Conservation (phyloP, 2,797 vertebrate genomes). For the Karalla daura region DNA sequence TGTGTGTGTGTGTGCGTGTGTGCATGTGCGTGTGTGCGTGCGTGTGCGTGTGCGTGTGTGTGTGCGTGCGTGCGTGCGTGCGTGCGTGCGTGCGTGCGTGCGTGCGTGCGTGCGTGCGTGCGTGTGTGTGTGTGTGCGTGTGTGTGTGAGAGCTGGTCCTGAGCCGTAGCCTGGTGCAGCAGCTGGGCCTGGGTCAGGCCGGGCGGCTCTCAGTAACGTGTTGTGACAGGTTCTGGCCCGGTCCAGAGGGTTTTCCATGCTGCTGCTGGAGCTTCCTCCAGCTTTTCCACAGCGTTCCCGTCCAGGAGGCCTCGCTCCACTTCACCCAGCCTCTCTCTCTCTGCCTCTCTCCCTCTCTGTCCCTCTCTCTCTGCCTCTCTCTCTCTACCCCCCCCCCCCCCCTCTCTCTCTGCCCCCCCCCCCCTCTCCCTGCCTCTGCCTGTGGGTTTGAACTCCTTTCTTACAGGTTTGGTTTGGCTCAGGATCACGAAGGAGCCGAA, state of each 20-base stretch:
- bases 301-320: slow-evolving; percentile 31
- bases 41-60: too few relatives aligned
- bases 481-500: slow-evolving; percentile 1
- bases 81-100: too few relatives aligned
- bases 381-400: slow-evolving; percentile 19
- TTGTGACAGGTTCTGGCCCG: slow-evolving; percentile 3
- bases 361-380: slow-evolving; percentile 33
- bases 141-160: too few relatives aligned
- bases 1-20: too few relatives aligned
- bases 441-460: too few relatives aligned
- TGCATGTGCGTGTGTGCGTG: too few relatives aligned
- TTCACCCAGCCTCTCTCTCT: slow-evolving; percentile 33
- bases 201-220: background rate
- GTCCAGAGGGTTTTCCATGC: slow-evolving; percentile 28
- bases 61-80: too few relatives aligned
- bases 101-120: too few relatives aligned
- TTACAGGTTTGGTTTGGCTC: slow-evolving; percentile 59
- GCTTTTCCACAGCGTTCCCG: slow-evolving; percentile 53
- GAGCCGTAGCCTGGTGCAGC: too few relatives aligned
- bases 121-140: too few relatives aligned
- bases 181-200: slow-evolving; percentile 1
- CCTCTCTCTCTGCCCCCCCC: slow-evolving; percentile 27
- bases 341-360: slow-evolving; percentile 16
- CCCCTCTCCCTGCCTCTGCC: too few relatives aligned
- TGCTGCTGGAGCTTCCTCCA: slow-evolving; percentile 25